Evolutionary conservation across 1,140 invertebrate genomes (phyloP), one percentile per base, ranked within the genome.

Genomic region (Hyposmocoma kahamanoa): DNA sequence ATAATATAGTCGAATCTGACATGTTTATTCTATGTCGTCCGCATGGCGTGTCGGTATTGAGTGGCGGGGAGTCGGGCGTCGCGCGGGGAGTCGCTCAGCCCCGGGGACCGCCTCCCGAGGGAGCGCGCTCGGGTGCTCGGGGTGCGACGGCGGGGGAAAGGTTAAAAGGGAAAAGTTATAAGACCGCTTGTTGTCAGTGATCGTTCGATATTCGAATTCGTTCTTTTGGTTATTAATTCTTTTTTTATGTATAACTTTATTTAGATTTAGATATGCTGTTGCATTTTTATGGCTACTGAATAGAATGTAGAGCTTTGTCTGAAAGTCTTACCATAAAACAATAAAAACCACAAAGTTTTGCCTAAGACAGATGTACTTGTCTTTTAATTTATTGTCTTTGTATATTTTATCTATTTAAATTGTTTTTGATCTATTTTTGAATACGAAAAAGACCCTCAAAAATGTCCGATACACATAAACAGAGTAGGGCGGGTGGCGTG

Each of bases 101-200:
- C 86, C 47, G 71, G 84, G 83, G 86, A 86, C 81, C 83, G 84
- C 86, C 86, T 86, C 84, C 84, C 84, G 68, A 69, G 79, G 79
- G 81, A 83, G 59, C 59, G 43, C 24, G 49, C 48, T 39, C 53
- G 57, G 57, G n/a, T 48, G 43, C 21, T 42, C 56, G 49, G 42
- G 51, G 53, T 49, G 56, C 48, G 53, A 28, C 54, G 42, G 46
- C 42, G 41, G 59, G 56, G 72, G 70, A 79, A 85, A 85, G 79
- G 79, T 85, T 84, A 84, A 84, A 84, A 84, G 81, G 79, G 79
- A 84, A 84, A 84, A 84, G 81, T 84, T 83, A 81, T 81, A 83
- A 83, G 80, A 83, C 77, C 81, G 80, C 73, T 81, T 76, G 81
- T 84, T 84, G 80, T 77, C 80, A 72, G 47, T 47, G 74, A 65